Base-by-base conservation (phyloP, 2,797 vertebrate species). In the Oryzias dopingdopingensis region DNA sequence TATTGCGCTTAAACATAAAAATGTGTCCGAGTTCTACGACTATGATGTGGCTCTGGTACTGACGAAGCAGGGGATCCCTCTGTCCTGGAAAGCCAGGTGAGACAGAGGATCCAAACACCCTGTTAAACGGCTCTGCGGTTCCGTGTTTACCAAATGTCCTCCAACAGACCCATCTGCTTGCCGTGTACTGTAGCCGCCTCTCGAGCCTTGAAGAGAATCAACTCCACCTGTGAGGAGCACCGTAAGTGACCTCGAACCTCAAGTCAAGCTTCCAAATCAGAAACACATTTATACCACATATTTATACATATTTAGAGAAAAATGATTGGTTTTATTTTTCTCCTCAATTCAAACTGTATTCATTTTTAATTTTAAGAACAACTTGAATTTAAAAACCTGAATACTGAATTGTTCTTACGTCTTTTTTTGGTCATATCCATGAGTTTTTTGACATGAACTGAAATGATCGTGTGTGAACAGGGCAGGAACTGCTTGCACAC, bases 1-100 rank as follows among this genome's bases (percentile, higher is more conserved):
- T 24, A 64, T 49, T 0, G 70, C 58, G 2, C 88, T 93, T 1
- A 58, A 5, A 49, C 53, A 59, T 46, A 80, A 79, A 54, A 91
- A 90, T 0, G 85, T 95, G 2, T 59, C 72, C 0, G 93, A 94
- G 76, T 95, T 95, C 77, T 96, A 94, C 24, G 94, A 95, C 86
- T 95, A 95, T 0, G 94, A 96, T 1, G 72, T 94, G 0, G 94
- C 93, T 53, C 74, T 96, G 45, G 4, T 95, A 5, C 65, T 79
- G 43, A 56, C 93, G 22, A 66, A 51, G 20, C 13, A 10, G 0
- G 86, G 61, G 37, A 82, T 95, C 44, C 60, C 14, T 0, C 77
- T 90, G 1, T 79, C 74, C 7, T 29, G 69, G 67, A 65, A 41
- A 10, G 69, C 87, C 50, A 91, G 94, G 94, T 94, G 72, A 82